These are phyloP conservation scores for Linepithema humile DNA, from an alignment of 1,140 invertebrate genomes.

Conservation along the genomic window DNA sequence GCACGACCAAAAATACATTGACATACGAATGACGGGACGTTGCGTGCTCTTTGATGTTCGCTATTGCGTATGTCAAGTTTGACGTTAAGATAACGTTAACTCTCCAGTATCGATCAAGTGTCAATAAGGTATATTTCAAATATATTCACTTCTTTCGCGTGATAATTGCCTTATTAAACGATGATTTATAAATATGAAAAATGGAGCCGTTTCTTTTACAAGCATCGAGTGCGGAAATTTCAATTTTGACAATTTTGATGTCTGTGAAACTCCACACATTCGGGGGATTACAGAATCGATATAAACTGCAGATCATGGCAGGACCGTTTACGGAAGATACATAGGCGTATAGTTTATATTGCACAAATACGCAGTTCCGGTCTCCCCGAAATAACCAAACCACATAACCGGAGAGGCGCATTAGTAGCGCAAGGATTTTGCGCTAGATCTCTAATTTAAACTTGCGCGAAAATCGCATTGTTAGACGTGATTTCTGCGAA, in stretches of 20 bases:
- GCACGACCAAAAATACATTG: background rate
- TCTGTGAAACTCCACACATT: background rate
- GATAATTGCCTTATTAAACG: background rate
- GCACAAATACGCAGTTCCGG: conserved; percentile 5
- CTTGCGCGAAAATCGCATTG: background rate
- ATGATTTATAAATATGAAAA: background rate
- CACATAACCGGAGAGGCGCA: background rate
- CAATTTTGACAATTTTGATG: background rate
- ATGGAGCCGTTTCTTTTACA: background rate
- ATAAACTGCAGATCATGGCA: background rate
- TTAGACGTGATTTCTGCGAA: too few species aligned
- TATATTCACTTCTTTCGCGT: background rate
- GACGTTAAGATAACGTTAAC: background rate
- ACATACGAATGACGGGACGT: background rate
- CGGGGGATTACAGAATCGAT: background rate
- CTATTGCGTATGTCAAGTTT: background rate
- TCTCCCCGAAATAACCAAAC: conserved; percentile 14
- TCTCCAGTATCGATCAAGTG: background rate
- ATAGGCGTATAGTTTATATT: conserved; percentile 15
- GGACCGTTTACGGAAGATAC: background rate
- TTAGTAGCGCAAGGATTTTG: background rate
- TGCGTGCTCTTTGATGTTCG: background rate
- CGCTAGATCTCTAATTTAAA: background rate
- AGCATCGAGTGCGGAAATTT: background rate
- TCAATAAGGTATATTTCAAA: background rate